Evolutionary conservation across 2,888 invertebrate species (phyloP), one percentile per base, ranked within the genome.

Genomic region (Polylopha cassiicola): DNA sequence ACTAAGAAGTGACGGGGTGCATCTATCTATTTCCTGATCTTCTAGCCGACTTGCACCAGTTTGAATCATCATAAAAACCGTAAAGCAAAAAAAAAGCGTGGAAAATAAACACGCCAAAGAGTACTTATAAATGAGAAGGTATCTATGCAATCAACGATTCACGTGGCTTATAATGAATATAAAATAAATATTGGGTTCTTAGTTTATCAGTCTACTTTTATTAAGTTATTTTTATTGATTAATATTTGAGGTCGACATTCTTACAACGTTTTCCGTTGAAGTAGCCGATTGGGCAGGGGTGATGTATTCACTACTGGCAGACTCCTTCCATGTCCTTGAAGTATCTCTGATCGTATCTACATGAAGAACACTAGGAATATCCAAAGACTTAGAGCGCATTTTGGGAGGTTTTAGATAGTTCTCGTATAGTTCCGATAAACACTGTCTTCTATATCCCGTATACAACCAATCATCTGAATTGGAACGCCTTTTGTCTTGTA

Each of bases 401-500:
- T 53, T 58, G 4, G 32, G 55, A 5, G 43, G 47, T 2, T 36
- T 14, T 4, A 50, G 13, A 9, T 47, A 39, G 2, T 58, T 37
- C 1, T 39, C 32, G 24, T 51, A 51, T 1, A 51, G 26, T 17
- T 58, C 46, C 3, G 58, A 39, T n/a, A 69, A 31, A 26, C 54
- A 45, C 22, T 66, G 51, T 46, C 63, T 71, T 29, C 80, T 61
- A 20, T 61, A 56, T 0, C 58, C 48, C 0, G 67, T 72, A 36
- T 72, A 74, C 5, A 81, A 14, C 65, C 68, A 73, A 39, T 79
- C 81, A 26, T 82, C 82, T 0, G 82, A 84, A 24, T 76, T 73
- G 0, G 75, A 64, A 2, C 81, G 64, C 30, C 39, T 55, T 42
- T 73, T 77, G 7, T 31, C 43, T 7, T 53, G 54, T 2, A 26